Conservation (phyloP, 2,113 vertebrate species). For the Vulpes lagopus region DNA sequence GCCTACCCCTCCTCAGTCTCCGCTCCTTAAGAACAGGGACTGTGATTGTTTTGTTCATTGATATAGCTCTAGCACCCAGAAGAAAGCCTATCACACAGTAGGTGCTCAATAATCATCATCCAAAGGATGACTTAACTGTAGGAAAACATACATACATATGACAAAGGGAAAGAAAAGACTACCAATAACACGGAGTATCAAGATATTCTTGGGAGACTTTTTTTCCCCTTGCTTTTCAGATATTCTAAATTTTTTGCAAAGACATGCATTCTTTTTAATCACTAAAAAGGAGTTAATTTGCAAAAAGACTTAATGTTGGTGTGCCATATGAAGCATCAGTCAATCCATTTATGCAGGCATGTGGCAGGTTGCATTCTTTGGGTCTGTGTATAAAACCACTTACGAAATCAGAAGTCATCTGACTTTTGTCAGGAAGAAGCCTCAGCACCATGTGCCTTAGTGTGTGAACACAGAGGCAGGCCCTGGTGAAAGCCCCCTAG, state of each 20-base stretch:
- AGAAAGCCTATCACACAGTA: background rate
- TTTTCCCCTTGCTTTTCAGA: slow-evolving; percentile 21
- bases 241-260: background rate
- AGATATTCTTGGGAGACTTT: background rate
- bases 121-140: background rate
- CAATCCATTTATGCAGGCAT: background rate
- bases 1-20: background rate
- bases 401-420: slow-evolving; percentile 8
- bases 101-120: background rate
- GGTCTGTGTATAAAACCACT: background rate
- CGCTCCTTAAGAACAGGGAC: background rate
- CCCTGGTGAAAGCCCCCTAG: background rate
- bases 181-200: background rate
- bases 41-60: background rate
- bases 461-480: background rate
- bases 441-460: background rate
- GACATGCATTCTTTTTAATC: background rate
- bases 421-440: background rate
- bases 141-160: background rate
- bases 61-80: background rate
- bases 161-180: background rate
- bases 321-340: background rate
- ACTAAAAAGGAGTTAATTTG: background rate
- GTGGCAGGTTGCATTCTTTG: background rate
- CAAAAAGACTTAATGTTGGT: background rate